These are phyloP conservation scores for Xenentodon cancila DNA, from an alignment of 2,797 vertebrate genomes.

Conservation along the genomic window DNA sequence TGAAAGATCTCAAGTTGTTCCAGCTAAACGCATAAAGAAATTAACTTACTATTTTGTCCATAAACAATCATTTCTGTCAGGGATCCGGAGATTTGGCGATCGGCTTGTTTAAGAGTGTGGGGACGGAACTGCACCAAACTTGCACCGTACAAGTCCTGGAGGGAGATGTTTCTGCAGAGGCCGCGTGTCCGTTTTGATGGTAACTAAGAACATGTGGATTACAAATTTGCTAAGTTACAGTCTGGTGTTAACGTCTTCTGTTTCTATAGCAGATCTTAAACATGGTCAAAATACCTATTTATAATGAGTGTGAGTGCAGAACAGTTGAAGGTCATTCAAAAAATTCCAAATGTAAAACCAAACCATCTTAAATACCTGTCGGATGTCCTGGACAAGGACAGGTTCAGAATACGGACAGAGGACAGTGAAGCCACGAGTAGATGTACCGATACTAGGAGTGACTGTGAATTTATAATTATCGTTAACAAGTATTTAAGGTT, in stretches of 20 bases:
- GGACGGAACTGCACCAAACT: conserved; percentile 92
- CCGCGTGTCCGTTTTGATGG: conserved; percentile 97
- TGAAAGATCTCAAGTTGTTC: not conserved
- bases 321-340: too few relatives aligned
- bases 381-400: too few relatives aligned
- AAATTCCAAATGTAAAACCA: too few relatives aligned
- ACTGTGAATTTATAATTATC: too few relatives aligned
- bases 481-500: too few relatives aligned
- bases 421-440: too few relatives aligned
- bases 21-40: not conserved
- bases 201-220: conserved; percentile 58
- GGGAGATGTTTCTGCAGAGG: conserved; percentile 96
- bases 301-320: too few relatives aligned
- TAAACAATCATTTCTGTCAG: conserved; percentile 69
- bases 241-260: not conserved
- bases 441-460: too few relatives aligned
- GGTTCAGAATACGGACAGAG: too few relatives aligned
- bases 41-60: not conserved
- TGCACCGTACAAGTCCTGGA: conserved; percentile 92
- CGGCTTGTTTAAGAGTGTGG: conserved; percentile 94
- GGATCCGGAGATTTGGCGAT: conserved; percentile 97
- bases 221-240: not conserved
- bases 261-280: not conserved
- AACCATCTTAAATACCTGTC: too few relatives aligned
- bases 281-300: too few relatives aligned